Evolutionary conservation across 2,797 vertebrate genomes (phyloP).

Genomic region (Falco naumanni): DNA sequence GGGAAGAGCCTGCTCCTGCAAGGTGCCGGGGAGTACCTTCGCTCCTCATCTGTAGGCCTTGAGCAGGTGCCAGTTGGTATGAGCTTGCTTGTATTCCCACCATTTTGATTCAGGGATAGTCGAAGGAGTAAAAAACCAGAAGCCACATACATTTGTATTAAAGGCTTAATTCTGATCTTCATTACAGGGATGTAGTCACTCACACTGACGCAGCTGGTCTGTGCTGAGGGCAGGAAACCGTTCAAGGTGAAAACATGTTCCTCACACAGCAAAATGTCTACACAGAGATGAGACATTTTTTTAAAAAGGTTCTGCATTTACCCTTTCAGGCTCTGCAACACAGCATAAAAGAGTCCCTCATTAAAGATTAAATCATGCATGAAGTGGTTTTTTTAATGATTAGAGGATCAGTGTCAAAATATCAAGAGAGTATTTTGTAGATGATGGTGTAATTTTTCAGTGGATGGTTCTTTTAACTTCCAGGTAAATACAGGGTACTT

Average conservation of each 20-base stretch:
- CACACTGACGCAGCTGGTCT: not conserved
- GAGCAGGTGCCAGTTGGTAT: not conserved
- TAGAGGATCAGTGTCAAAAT: not conserved
- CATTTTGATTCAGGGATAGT: not conserved
- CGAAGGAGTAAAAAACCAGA: not conserved
- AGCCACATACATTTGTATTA: fast-evolving
- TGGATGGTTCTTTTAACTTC: not conserved
- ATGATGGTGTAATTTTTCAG: not conserved
- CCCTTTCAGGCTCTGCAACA: not conserved
- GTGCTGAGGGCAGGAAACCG: not conserved
- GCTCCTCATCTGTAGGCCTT: not conserved
- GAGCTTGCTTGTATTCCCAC: not conserved
- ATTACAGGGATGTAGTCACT: not conserved
- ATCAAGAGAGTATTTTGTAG: not conserved
- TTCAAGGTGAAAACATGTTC: not conserved
- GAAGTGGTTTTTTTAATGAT: not conserved
- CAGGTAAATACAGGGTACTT: not conserved
- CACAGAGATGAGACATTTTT: not conserved
- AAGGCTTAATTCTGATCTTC: not conserved
- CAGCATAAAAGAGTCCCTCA: not conserved
- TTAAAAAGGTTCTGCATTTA: not conserved
- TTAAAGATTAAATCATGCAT: not conserved
- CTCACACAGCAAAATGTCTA: not conserved
- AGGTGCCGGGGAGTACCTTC: not conserved
- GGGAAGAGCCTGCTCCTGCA: not conserved